A percentile compares a stretch with the other conserved stretches of the same genome.
These are phyloP conservation scores for Moxostoma hubbsi DNA, from an alignment of 2,797 vertebrate genomes.

Conservation along the genomic window DNA sequence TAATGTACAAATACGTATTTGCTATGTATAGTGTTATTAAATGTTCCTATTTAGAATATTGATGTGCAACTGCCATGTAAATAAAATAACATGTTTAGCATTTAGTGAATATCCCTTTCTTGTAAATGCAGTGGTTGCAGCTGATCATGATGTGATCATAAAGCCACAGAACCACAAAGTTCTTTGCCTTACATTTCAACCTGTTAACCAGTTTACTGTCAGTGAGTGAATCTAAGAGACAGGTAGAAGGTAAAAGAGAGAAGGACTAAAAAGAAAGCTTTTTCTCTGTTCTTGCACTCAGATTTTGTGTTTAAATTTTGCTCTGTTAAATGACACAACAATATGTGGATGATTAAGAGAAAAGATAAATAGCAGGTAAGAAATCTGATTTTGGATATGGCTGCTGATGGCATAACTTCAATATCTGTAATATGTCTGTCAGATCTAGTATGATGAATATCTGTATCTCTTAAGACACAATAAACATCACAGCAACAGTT, in stretches of 20 bases:
- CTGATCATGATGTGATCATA: background rate
- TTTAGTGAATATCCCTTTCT: background rate
- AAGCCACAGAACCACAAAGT: background rate
- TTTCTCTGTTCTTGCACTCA: background rate
- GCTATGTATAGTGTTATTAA: too few relatives aligned
- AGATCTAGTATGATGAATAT: background rate
- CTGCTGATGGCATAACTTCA: too few relatives aligned
- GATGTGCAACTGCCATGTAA: background rate
- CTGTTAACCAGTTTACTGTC: background rate
- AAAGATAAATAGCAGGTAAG: background rate
- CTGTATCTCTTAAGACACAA: background rate
- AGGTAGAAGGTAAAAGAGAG: slow-evolving; percentile 21
- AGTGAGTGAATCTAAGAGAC: background rate
- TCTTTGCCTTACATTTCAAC: background rate
- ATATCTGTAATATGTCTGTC: too few relatives aligned
- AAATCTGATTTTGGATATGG: background rate
- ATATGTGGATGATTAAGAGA: background rate
- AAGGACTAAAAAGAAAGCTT: background rate
- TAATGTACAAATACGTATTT: background rate
- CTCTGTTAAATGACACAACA: background rate
- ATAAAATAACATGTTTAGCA: background rate
- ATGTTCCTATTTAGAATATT: background rate
- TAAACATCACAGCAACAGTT: too few relatives aligned
- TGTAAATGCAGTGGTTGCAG: background rate
- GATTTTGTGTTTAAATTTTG: background rate